phyloP scores from a whole-genome alignment of 2,888 invertebrate species.

The Pecten maximus region DNA sequence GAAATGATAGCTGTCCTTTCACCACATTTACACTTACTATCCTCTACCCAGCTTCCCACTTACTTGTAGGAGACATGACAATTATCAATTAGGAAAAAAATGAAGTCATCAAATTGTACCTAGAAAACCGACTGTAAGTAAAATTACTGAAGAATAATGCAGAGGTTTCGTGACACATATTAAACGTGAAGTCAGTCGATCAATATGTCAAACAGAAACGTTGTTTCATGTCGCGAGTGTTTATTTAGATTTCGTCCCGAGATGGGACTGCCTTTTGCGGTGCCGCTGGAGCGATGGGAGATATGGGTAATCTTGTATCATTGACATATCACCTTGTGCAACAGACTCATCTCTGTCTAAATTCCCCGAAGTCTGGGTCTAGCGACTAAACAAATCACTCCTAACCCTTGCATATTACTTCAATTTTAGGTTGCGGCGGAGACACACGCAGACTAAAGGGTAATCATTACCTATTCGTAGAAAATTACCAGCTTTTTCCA shows the following conservation, averaged over 20 bases:
- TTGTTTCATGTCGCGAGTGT: not conserved
- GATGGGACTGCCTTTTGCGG: not conserved
- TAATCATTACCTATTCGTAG: not conserved
- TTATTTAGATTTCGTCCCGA: no score
- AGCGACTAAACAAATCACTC: not conserved
- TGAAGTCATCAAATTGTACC: no score
- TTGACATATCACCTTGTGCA: not conserved
- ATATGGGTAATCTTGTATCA: not conserved
- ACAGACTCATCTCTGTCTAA: slow-evolving; percentile 3
- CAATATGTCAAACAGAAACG: not conserved
- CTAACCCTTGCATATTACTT: not conserved
- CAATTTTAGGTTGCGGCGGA: not conserved
- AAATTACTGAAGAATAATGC: not conserved
- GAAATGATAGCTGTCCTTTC: no score
- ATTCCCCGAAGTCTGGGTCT: not conserved
- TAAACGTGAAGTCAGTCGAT: not conserved
- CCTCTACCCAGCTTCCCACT: no score
- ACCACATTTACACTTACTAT: no score
- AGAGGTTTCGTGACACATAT: not conserved
- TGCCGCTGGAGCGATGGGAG: not conserved
- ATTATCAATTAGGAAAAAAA: no score
- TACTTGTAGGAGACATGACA: no score
- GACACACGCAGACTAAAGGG: not conserved
- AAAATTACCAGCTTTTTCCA: slow-evolving; percentile 2
- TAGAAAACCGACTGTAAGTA: no score